Percentiles rank a stretch among this genome's conserved stretches.
phyloP scores from a whole-genome alignment of 2,797 vertebrate species.

The Sebastes hopkinsi region DNA sequence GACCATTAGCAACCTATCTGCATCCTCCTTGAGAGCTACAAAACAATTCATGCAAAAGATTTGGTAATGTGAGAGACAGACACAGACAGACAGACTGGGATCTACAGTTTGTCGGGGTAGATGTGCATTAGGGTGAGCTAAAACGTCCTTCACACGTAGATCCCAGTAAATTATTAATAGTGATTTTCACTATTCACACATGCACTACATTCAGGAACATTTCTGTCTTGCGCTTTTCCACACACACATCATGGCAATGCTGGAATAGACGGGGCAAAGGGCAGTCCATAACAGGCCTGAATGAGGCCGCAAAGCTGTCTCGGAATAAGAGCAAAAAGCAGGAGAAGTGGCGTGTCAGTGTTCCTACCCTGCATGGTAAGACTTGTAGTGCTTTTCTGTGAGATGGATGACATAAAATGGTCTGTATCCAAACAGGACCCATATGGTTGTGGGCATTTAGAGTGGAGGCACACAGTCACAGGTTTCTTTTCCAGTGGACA shows the following conservation, averaged over 20 bases:
- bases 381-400: constrained; percentile 58
- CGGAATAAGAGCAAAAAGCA: constrained; percentile 63
- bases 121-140: constrained; percentile 77
- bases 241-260: neutral
- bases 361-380: constrained; percentile 42
- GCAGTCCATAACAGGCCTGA: constrained; percentile 3
- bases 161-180: neutral
- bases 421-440: constrained; percentile 58
- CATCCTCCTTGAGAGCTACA: constrained; percentile 32
- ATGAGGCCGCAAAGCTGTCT: constrained; percentile 60
- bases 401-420: constrained; percentile 67
- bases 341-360: constrained; percentile 58
- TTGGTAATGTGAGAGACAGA: constrained; percentile 41
- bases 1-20: constrained; percentile 15
- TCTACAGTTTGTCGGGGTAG: constrained; percentile 51
- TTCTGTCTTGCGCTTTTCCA: neutral
- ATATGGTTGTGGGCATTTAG: constrained; percentile 63
- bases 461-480: constrained; percentile 37
- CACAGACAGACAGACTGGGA: constrained; percentile 35
- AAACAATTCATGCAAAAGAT: constrained; percentile 67
- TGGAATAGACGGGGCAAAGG: neutral
- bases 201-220: neutral
- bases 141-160: neutral
- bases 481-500: constrained; percentile 54
- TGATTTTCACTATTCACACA: neutral